These are phyloP conservation scores for Teleogryllus oceanicus DNA, from an alignment of 2,888 invertebrate genomes.

Conservation along the genomic window DNA sequence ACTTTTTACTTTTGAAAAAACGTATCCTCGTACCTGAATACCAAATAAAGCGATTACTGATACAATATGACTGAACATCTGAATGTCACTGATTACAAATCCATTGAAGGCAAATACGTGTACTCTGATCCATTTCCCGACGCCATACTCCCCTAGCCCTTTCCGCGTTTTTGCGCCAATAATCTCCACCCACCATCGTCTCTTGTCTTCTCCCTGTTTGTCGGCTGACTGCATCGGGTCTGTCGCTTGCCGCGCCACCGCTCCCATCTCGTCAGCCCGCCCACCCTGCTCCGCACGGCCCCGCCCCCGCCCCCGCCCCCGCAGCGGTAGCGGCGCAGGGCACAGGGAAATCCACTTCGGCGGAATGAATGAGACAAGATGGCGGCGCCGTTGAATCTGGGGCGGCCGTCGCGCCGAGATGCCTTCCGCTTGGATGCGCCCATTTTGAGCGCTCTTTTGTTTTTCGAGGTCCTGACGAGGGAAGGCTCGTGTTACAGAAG, in stretches of 20 bases:
- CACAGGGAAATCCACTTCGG: conserved; percentile 5
- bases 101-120: no score
- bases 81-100: no score
- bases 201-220: no score
- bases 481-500: conserved; percentile 1
- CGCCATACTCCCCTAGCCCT: no score
- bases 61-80: no score
- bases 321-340: neutral
- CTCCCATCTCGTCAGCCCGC: neutral
- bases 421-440: neutral
- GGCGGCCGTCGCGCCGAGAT: neutral
- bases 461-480: neutral
- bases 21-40: no score
- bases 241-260: neutral
- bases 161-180: no score
- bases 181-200: no score
- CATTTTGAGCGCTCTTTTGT: conserved; percentile 3
- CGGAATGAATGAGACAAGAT: conserved; percentile 9
- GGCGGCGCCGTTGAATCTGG: neutral
- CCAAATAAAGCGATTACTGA: no score
- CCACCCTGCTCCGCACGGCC: neutral
- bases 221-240: no score
- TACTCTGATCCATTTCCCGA: no score
- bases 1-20: no score
- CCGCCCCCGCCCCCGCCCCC: neutral